Base-by-base conservation (phyloP, 2,797 vertebrate species). In the Anniella stebbinsi region DNA sequence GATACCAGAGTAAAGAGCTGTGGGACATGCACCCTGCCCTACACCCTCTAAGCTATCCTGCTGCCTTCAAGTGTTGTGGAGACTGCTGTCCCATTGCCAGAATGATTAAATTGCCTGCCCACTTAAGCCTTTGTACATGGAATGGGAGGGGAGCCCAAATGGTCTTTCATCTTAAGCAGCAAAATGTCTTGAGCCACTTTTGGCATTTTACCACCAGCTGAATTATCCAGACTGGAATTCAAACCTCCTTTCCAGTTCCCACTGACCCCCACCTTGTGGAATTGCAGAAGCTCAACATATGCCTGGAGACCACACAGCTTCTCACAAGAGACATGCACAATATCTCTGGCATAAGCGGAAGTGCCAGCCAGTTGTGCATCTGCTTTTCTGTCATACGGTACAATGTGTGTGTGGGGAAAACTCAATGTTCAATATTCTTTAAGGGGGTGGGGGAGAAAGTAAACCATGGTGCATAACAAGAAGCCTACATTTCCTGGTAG, bases 381-480 rank as follows among this genome's bases (percentile, higher is more conserved):
- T 86, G 54, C 33, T 90, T 72, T 45, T 15, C 23, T 9, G 21
- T n/a, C 51, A 80, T 25, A 87, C 11, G n/a, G 8, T n/a, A n/a
- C 36, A 51, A 51, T 13, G 63, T 17, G 30, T 48, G 45, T 21
- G 70, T 2, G 18, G 23, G n/a, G 17, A n/a, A 33, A 45, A 3
- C 45, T 17, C 33, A 84, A 51, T 17, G 13, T n/a, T 84, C 30
- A n/a, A n/a, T 33, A 84, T 2, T 2, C 41, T n/a, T 33, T 70
- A 51, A 84, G 69, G 66, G 33, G 1, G 23, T 38, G 3, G 9
- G 36, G 18, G n/a, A 11, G 21, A 57, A 36, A 51, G 63, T 10
- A 76, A 18, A 77, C 67, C 63, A 67, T 45, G 30, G 28, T n/a
- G 15, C 13, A 77, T 51, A 89, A 84, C 82, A 89, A 72, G 80